phyloP scores from a whole-genome alignment of 23 tunicate species.

The Halocynthia roretzi region DNA sequence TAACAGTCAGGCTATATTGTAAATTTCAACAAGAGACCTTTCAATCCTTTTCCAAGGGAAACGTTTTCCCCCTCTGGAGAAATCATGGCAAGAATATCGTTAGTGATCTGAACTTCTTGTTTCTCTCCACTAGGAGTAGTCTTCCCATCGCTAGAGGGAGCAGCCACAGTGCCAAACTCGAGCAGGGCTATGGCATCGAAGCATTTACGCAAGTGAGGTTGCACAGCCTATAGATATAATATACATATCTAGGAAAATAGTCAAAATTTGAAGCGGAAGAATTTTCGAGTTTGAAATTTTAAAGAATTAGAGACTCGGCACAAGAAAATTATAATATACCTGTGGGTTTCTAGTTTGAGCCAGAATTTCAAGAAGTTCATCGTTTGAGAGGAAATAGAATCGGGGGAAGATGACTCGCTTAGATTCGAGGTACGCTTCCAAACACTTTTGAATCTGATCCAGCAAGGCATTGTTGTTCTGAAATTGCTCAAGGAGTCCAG shows the following conservation, averaged over 20 bases:
- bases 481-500: conserved; percentile 90
- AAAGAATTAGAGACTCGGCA: neutral
- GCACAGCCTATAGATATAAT: conserved; percentile 58
- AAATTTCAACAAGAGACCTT: conserved; percentile 39
- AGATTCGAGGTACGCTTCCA: conserved; percentile 97
- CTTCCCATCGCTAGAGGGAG: conserved; percentile 50
- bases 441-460: conserved; percentile 97
- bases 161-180: conserved; percentile 86
- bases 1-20: neutral
- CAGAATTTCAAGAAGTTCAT: conserved; percentile 91
- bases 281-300: neutral
- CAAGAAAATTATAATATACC: conserved; percentile 20
- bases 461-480: conserved; percentile 91
- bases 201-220: conserved; percentile 98
- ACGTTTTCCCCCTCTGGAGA: conserved; percentile 97
- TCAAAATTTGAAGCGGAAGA: neutral
- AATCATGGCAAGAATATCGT: conserved; percentile 97
- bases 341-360: conserved; percentile 98
- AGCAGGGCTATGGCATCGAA: conserved; percentile 97
- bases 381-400: conserved; percentile 97
- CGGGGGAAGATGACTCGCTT: conserved; percentile 95
- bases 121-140: conserved; percentile 83
- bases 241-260: neutral
- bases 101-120: conserved; percentile 67
- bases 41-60: conserved; percentile 93